Evolutionary conservation across 2,797 vertebrate genomes (phyloP), one percentile per base, ranked within the genome.

Genomic region (Varecia variegata): DNA sequence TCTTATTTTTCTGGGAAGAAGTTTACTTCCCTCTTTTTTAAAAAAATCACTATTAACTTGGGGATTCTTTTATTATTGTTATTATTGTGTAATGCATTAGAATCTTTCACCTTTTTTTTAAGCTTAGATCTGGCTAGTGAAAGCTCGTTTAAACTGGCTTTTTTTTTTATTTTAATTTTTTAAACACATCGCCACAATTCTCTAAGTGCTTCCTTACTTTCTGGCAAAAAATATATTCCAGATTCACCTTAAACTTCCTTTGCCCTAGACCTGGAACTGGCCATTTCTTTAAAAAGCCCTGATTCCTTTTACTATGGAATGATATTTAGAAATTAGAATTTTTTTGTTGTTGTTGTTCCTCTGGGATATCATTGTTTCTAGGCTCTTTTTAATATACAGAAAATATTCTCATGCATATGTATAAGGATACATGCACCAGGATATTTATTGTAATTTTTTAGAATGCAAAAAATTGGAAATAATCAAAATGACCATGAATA

Each of bases 1-100:
- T 88, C 58, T 87, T 96, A 58, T 58, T 58, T 58, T 58, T 58
- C 67, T 94, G 3, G 77, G 82, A 94, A 94, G 76, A 83, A 68
- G 6, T 76, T 70, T 73, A 67, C 25, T 77, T 88, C 54, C 73
- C 32, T 10, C 35, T 21, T 73, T 67, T 62, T 2, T 21, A 76
- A 92, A 88, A 58, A 11, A 50, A 21, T 50, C 32, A 50, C 45
- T 74, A 3, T 71, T 15, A 92, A 68, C 27, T 50, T 93, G 23
- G 58, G 7, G 14, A 71, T 90, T 88, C 86, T 83, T 32, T 40
- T 67, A 40, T 71, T 73, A 32, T 74, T 47, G 3, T 89, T 92
- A 43, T 40, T 81, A 65, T 83, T 90, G 60, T 58, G 62, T 88
- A 80, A 62, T 50, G 10, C 74, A n/a, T 76, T 90, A 47, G 40